Conservation (phyloP, 1,140 invertebrate genomes). For the Zophobas atratus region DNA sequence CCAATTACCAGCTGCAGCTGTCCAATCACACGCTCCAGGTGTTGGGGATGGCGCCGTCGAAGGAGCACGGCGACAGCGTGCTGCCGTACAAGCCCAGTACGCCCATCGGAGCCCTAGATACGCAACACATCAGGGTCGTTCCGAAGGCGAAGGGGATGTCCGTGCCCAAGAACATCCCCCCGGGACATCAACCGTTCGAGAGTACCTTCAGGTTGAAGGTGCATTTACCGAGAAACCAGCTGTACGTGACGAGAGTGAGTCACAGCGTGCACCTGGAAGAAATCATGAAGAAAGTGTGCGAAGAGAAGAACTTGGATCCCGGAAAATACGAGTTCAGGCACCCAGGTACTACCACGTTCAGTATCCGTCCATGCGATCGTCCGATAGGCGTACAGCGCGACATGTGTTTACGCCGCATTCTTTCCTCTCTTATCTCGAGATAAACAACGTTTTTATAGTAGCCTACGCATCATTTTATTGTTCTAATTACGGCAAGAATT, state of each 20-base stretch:
- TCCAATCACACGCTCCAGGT: constrained; percentile 82
- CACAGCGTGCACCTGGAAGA: constrained; percentile 78
- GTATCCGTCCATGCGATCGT: neutral
- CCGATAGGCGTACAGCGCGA: too few relatives aligned
- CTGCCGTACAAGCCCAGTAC: constrained; percentile 85
- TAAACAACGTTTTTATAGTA: constrained; percentile 16
- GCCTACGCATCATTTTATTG: constrained; percentile 31
- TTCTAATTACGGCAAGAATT: constrained; percentile 31
- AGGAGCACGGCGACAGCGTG: constrained; percentile 72
- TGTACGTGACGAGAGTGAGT: constrained; percentile 83
- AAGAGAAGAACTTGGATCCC: constrained; percentile 85
- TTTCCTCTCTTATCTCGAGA: constrained; percentile 30
- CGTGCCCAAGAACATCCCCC: constrained; percentile 56
- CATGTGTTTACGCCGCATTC: constrained; percentile 5
- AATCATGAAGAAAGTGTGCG: constrained; percentile 81
- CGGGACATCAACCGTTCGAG: constrained; percentile 77
- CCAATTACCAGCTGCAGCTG: constrained; percentile 80
- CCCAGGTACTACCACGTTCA: constrained; percentile 73
- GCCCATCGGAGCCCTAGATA: constrained; percentile 79
- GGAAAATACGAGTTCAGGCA: constrained; percentile 85
- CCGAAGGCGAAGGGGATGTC: constrained; percentile 64
- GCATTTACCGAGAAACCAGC: constrained; percentile 87
- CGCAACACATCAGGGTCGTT: constrained; percentile 69
- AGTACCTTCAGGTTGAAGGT: constrained; percentile 84
- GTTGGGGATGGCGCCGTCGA: constrained; percentile 68